Evolutionary conservation across 2,113 vertebrate species (phyloP), one percentile per base, ranked within the genome.

Genomic region (Nansenia antarctica): DNA sequence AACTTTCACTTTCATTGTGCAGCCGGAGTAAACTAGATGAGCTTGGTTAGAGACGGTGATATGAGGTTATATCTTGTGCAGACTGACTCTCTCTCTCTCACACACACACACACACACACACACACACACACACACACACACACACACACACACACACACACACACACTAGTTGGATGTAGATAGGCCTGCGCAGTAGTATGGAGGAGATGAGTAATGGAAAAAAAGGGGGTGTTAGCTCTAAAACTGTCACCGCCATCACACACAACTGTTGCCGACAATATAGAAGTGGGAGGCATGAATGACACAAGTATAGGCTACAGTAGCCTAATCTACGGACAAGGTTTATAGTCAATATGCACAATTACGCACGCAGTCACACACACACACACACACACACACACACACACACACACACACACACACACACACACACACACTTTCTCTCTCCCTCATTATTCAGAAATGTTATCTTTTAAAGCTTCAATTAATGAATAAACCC

Each of bases 311-410:
- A n/a, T 63, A 72, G 57, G 82, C 66, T 42, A 7, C 18, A 60
- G 29, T n/a, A 34, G n/a, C 42, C 42, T n/a, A n/a, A 47, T 47
- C 42, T 18, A 18, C 5, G 30, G 57, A 8, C n/a, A n/a, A 57
- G 58, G 76, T 87, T 87, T 82, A 85, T 82, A 87, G 80, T 87
- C 82, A 86, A 85, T 76, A 85, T 29, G 8, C 14, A 45, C 35
- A 47, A 15, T 6, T 47, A 35, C 57, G 47, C 39, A 45, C n/a
- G n/a, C n/a, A n/a, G n/a, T n/a, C n/a, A n/a, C n/a, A n/a, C n/a
- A n/a, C n/a, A n/a, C n/a, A n/a, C 47, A 63, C 47, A 52, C 69
- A n/a, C 27, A 58, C 65, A 30, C 62, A 65, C 62, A 24, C n/a
- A 26, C 62, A 27, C 22, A 30, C 32, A 45, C 61, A 63, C 8